A percentile compares a stretch with the other conserved stretches of the same genome.
Evolutionary conservation across 2,113 vertebrate genomes (phyloP).

Genomic region (Nettapus auritus): DNA sequence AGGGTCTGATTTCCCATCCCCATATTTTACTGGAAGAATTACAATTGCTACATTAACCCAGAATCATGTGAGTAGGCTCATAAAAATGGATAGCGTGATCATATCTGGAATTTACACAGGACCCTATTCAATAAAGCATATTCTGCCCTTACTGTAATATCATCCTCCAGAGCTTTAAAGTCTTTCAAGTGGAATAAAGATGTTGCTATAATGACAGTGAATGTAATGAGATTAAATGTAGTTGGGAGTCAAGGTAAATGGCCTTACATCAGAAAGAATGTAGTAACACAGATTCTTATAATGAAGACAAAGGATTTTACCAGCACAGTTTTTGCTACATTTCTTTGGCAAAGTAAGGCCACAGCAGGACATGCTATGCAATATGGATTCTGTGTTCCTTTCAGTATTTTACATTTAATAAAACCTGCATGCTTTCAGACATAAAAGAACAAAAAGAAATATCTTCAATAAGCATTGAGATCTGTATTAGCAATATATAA

Average conservation of each 20-base stretch:
- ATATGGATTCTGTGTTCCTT: conserved; percentile 38
- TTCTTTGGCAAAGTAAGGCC: conserved; percentile 73
- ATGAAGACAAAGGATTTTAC: conserved; percentile 75
- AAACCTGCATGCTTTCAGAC: conserved; percentile 26
- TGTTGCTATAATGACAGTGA: conserved; percentile 72
- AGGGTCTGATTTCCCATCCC: not conserved
- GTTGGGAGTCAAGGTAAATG: conserved; percentile 74
- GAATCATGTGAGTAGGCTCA: not conserved
- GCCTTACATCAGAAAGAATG: conserved; percentile 74
- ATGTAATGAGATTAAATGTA: conserved; percentile 78
- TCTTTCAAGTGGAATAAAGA: conserved; percentile 77
- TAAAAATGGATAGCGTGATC: conserved; percentile 59
- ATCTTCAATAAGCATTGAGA: not conserved
- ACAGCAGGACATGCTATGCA: conserved; percentile 58
- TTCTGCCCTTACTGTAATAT: conserved; percentile 48
- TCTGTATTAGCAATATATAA: not conserved
- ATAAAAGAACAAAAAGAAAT: conserved; percentile 36
- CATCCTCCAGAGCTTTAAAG: conserved; percentile 76
- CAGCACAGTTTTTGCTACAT: conserved; percentile 50
- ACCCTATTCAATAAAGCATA: conserved; percentile 60
- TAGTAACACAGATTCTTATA: conserved; percentile 61
- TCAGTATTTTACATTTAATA: conserved; percentile 35
- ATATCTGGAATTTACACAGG: conserved; percentile 59
- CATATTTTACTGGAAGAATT: not conserved
- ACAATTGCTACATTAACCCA: not conserved